Evolutionary conservation across 2,113 vertebrate species (phyloP).

Genomic region (Balaenoptera acutorostrata): DNA sequence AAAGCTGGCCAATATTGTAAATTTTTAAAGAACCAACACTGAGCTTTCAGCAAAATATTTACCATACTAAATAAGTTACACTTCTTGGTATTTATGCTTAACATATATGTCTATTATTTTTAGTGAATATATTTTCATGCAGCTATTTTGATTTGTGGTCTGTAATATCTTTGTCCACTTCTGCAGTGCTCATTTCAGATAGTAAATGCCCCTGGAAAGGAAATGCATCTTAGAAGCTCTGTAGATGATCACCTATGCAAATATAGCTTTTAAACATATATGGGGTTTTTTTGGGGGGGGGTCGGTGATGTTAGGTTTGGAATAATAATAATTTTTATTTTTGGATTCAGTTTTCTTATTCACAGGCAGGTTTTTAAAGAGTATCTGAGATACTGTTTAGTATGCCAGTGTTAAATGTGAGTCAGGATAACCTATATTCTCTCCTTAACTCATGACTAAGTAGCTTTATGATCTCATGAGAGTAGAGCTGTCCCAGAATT

Average conservation of each 20-base stretch:
- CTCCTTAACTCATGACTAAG: neutral
- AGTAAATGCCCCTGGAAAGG: neutral
- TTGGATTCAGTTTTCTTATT: neutral
- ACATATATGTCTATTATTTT: neutral
- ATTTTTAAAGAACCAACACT: neutral
- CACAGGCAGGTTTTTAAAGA: neutral
- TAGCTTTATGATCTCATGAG: neutral
- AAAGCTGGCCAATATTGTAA: conserved; percentile 28
- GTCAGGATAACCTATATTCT: neutral
- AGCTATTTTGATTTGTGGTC: neutral
- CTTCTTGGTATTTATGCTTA: neutral
- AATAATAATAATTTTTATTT: conserved; percentile 4
- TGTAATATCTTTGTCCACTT: neutral
- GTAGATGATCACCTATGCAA: neutral
- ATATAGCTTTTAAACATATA: neutral
- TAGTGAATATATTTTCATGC: neutral
- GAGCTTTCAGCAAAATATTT: neutral
- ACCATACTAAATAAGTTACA: neutral
- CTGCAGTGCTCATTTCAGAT: neutral
- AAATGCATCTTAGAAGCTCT: neutral
- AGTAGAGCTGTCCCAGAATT: neutral
- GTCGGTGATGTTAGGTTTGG: neutral
- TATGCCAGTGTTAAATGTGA: neutral
- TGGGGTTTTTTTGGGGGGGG: no score
- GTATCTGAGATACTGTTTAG: neutral